phyloP scores from a whole-genome alignment of 1,140 invertebrate species.

The Plectus sambesii region DNA sequence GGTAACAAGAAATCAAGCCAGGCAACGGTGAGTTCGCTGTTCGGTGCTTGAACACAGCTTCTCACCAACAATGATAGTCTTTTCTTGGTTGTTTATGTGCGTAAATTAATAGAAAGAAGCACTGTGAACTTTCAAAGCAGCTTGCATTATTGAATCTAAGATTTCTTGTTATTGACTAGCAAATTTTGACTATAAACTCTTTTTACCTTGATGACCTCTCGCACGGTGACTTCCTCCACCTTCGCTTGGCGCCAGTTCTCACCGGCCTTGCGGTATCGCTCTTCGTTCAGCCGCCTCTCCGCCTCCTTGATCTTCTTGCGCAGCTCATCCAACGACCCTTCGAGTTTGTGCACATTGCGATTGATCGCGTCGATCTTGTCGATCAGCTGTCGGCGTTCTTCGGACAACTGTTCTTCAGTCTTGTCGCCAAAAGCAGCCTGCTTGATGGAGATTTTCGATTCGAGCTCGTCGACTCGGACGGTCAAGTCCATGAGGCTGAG shows the following conservation, averaged over 20 bases:
- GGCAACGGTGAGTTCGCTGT: too few relatives aligned
- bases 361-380: slow-evolving; percentile 26
- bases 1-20: too few relatives aligned
- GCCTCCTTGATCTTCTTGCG: slow-evolving; percentile 52
- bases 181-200: not conserved
- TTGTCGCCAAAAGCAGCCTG: not conserved
- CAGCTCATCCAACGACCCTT: slow-evolving; percentile 52
- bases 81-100: too few relatives aligned
- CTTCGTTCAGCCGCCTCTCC: slow-evolving; percentile 47
- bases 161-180: too few relatives aligned
- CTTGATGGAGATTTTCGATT: not conserved
- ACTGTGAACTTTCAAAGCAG: too few relatives aligned
- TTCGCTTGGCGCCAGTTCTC: slow-evolving; percentile 21
- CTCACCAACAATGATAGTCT: too few relatives aligned
- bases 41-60: too few relatives aligned
- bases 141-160: too few relatives aligned
- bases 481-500: too few relatives aligned
- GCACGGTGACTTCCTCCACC: slow-evolving; percentile 19
- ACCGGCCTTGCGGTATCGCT: slow-evolving; percentile 25
- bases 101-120: too few relatives aligned
- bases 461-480: not conserved
- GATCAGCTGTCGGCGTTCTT: slow-evolving; percentile 45
- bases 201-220: slow-evolving; percentile 20
- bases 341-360: not conserved
- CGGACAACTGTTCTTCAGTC: slow-evolving; percentile 1